Conservation (phyloP, 2,888 invertebrate genomes). For the Dugesia japonica region DNA sequence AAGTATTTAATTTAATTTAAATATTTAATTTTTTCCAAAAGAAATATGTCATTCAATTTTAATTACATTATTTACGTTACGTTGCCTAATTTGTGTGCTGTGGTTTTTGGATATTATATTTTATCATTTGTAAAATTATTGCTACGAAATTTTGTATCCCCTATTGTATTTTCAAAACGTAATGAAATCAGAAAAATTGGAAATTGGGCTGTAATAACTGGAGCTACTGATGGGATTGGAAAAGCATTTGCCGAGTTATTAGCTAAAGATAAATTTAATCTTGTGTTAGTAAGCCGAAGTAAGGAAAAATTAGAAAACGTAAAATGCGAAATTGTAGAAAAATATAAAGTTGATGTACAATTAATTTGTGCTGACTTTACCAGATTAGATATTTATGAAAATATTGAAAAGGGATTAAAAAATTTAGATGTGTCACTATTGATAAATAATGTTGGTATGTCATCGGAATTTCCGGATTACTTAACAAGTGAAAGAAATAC, state of each 20-base stretch:
- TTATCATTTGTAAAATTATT: background rate
- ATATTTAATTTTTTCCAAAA: too few relatives aligned
- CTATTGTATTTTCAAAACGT: background rate
- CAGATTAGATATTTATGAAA: background rate
- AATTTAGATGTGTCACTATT: background rate
- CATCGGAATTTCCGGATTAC: background rate
- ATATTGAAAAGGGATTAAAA: background rate
- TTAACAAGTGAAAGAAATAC: background rate
- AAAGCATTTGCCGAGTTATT: background rate
- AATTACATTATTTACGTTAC: background rate
- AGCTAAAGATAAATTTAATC: background rate
- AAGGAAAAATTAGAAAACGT: background rate
- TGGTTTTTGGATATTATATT: background rate
- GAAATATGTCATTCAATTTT: too few relatives aligned
- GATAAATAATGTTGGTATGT: slow-evolving; percentile 6
- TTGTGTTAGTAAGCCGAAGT: background rate
- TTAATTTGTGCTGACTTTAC: background rate
- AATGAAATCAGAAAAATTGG: background rate
- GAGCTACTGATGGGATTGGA: slow-evolving; percentile 4
- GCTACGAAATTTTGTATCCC: background rate
- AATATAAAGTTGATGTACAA: background rate
- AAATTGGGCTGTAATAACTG: background rate
- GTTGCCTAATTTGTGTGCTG: background rate
- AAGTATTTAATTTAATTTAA: too few relatives aligned
- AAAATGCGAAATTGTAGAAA: background rate